Evolutionary conservation across 1,140 invertebrate species (phyloP).

Genomic region (Zaprionus taronus): DNA sequence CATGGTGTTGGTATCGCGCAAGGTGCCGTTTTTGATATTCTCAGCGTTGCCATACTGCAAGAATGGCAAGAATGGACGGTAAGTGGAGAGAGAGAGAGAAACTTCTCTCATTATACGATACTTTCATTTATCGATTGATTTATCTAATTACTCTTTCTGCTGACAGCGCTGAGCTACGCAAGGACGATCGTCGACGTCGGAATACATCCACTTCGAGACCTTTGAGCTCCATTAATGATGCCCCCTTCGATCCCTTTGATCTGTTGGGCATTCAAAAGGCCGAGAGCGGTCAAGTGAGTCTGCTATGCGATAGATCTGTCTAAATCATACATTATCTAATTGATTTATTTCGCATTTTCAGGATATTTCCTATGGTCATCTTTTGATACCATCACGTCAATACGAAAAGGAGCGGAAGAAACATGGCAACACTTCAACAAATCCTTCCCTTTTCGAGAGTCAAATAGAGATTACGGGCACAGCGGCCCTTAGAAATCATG

Average conservation of each 20-base stretch:
- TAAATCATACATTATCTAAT: neutral
- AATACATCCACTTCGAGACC: conserved; percentile 93
- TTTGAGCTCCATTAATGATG: conserved; percentile 93
- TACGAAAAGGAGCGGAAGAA: conserved; percentile 84
- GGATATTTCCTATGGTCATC: conserved; percentile 94
- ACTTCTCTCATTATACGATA: neutral
- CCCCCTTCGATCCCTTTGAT: conserved; percentile 92
- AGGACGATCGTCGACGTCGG: conserved; percentile 91
- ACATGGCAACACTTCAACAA: conserved; percentile 64
- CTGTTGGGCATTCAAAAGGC: conserved; percentile 92
- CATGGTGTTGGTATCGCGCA: conserved; percentile 89
- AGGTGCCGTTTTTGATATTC: conserved; percentile 92
- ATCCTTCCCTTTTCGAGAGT: conserved; percentile 70
- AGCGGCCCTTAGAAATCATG: conserved; percentile 82
- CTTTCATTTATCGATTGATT: neutral
- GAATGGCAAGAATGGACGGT: conserved; percentile 87
- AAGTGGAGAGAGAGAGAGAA: conserved; percentile 67
- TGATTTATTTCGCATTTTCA: conserved; percentile 68
- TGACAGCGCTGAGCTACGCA: conserved; percentile 88
- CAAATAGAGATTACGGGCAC: conserved; percentile 83
- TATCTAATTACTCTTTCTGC: conserved; percentile 11
- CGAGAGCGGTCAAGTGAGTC: conserved; percentile 90
- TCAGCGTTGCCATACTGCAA: conserved; percentile 93
- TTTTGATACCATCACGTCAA: conserved; percentile 91
- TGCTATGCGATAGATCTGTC: neutral